Base-by-base conservation (phyloP, 2,888 invertebrate species). In the Calephelis perditalis region DNA sequence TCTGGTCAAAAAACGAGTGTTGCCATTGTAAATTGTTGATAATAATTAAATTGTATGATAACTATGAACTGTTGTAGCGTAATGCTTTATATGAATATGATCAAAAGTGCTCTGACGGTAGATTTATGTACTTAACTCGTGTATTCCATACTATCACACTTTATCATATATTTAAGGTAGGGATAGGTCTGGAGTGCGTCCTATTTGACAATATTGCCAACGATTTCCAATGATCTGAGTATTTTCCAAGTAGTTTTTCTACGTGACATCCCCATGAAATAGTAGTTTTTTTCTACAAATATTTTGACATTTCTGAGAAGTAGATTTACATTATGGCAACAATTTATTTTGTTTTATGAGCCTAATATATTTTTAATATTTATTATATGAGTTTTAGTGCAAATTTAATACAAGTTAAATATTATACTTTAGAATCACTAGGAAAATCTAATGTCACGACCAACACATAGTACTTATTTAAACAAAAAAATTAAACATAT, bases 111-210 rank as follows among this genome's bases (percentile, higher is more conserved):
- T 84, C 83, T 79, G 78, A 77, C 68, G 66, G 77, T 84, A 82
- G 80, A 74, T 72, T 73, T 76, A 77, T 83, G 86, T 88, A 88
- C 88, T 88, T 88, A 87, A 84, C 68, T 62, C 62, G 67, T 82
- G 77, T 86, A 85, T 76, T 81, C 83, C 72, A 76, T 65, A 66
- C 62, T 59, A 63, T 63, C 54, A 56, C 37, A 60, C 45, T 59
- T 56, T 26, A 45, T 45, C 60, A 52, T 52, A 52, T 52, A 52
- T 36, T 52, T 52, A 52, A 52, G 52, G 52, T 52, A 52, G 52
- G 35, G 35, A 52, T 52, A 26, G 52, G 52, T 36, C 52, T 52
- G 52, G 52, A 52, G 52, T 52, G 52, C 52, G 52, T 52, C 52
- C 52, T 52, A 52, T 36, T 52, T 52, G 52, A 52, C 52, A 52